These are phyloP conservation scores for Epirrhoe alternata DNA, from an alignment of 2,888 invertebrate genomes.

Conservation along the genomic window DNA sequence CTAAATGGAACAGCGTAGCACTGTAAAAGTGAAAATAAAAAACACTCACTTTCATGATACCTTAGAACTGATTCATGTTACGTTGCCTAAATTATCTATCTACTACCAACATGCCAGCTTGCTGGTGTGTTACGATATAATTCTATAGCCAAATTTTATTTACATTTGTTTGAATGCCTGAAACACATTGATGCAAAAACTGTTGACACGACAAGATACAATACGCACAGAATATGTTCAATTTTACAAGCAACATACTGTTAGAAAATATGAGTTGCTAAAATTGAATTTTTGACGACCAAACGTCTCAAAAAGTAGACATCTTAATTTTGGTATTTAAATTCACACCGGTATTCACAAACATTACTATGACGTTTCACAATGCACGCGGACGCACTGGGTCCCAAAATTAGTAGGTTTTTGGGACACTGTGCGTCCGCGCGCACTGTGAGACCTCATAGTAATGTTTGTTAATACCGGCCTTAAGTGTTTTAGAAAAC, in stretches of 20 bases:
- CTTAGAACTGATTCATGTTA: neutral
- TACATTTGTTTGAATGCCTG: conserved; percentile 48
- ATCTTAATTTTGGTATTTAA: too few relatives aligned
- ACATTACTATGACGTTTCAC: too few relatives aligned
- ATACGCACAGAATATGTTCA: neutral
- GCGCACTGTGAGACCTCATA: too few relatives aligned
- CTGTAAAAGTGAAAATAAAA: neutral
- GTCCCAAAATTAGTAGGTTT: too few relatives aligned
- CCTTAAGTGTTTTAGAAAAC: neutral
- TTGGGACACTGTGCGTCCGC: too few relatives aligned
- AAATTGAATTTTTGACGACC: too few relatives aligned
- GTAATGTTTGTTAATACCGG: too few relatives aligned
- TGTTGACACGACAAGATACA: conserved; percentile 43
- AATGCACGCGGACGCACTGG: too few relatives aligned
- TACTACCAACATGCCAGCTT: conserved; percentile 3
- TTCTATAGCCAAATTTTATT: neutral
- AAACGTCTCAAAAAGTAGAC: too few relatives aligned
- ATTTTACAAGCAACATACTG: too few relatives aligned
- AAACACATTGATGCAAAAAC: conserved; percentile 61
- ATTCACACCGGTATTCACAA: too few relatives aligned
- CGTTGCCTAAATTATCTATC: neutral
- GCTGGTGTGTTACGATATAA: conserved; percentile 1
- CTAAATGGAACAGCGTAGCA: neutral
- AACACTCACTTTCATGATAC: neutral
- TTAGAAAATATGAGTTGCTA: too few relatives aligned